Conservation (phyloP, 2,888 invertebrate genomes). For the Eupithecia vulgata region DNA sequence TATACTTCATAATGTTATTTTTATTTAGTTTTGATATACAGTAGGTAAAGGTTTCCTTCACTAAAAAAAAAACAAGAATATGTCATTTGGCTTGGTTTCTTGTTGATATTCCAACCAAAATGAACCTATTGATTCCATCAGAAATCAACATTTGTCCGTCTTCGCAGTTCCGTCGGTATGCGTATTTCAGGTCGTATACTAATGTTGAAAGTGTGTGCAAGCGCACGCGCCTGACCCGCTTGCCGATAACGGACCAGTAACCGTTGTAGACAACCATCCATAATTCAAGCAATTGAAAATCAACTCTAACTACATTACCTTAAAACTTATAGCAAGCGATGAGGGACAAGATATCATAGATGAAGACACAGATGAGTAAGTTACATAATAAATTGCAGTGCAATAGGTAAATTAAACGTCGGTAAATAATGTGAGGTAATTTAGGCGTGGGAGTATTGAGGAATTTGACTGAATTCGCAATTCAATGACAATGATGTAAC, state of each 20-base stretch:
- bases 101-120: background rate
- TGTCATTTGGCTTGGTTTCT: background rate
- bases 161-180: slow-evolving; percentile 22
- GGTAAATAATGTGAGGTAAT: slow-evolving; percentile 25
- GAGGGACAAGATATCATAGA: background rate
- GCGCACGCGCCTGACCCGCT: slow-evolving; percentile 77
- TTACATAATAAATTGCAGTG: slow-evolving; percentile 26
- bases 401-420: slow-evolving; percentile 17
- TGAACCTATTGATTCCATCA: background rate
- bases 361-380: slow-evolving; percentile 14
- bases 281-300: slow-evolving; percentile 18
- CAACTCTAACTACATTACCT: slow-evolving; percentile 8
- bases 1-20: too few relatives aligned
- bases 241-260: slow-evolving; percentile 57
- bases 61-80: background rate
- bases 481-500: slow-evolving; percentile 17
- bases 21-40: background rate
- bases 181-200: slow-evolving; percentile 62
- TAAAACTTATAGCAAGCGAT: slow-evolving; percentile 7
- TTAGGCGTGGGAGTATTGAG: slow-evolving; percentile 24
- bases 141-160: slow-evolving; percentile 14
- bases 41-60: too few relatives aligned
- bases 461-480: slow-evolving; percentile 25
- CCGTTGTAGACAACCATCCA: slow-evolving; percentile 40
- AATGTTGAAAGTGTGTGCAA: slow-evolving; percentile 65